Conservation (phyloP, 2,113 vertebrate genomes). For the rabbit (Oryctolagus cuniculus) region mOryCun1.1 NC_091434.1:161824501-161825000, state of each 20-base stretch:
- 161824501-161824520: too few species aligned
- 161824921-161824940: constrained; percentile 9
- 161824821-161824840: background rate
- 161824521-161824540: background rate
- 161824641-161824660: background rate
- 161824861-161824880: background rate
- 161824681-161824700: background rate
- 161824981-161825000: background rate
- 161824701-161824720: background rate
- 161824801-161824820: background rate
- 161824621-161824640: background rate
- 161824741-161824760: background rate
- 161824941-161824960: background rate
- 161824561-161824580: background rate
- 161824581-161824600: background rate
- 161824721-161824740: background rate
- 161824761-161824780: background rate
- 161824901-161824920: background rate
- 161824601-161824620: background rate
- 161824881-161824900: background rate
- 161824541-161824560: background rate
- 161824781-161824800: background rate
- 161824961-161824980: background rate
- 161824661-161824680: background rate
- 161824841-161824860: background rate